Evolutionary conservation across 1,140 invertebrate species (phyloP).

Genomic region (Seison nebaliae): DNA sequence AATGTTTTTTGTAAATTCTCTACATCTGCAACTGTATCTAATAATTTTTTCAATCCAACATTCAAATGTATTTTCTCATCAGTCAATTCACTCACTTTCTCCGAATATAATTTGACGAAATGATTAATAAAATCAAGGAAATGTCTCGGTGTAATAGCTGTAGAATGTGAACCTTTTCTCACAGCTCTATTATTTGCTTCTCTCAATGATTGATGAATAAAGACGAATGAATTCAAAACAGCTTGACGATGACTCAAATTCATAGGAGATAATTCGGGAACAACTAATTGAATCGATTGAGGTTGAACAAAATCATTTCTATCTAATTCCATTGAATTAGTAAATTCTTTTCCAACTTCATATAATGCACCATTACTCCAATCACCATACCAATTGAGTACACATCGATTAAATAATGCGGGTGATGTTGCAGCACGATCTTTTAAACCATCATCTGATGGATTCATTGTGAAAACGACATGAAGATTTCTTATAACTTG

Average conservation of each 20-base stretch:
- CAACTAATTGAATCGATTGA: neutral
- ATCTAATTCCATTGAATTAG: constrained; percentile 30
- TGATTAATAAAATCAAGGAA: constrained; percentile 99
- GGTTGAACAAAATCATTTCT: constrained; percentile 3
- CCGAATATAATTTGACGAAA: constrained; percentile 65
- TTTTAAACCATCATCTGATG: constrained; percentile 81
- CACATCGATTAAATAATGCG: constrained; percentile 92
- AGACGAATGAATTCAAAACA: constrained; percentile 87
- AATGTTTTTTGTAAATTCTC: constrained; percentile 96
- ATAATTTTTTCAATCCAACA: constrained; percentile 88
- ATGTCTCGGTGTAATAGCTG: constrained; percentile 87
- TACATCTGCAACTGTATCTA: constrained; percentile 94
- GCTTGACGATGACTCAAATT: constrained; percentile 58
- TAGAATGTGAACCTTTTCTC: constrained; percentile 68
- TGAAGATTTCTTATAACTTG: constrained; percentile 77
- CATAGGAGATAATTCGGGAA: neutral
- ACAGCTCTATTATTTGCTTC: constrained; percentile 60
- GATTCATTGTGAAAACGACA: constrained; percentile 99
- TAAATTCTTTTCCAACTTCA: constrained; percentile 45
- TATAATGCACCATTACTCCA: constrained; percentile 90
- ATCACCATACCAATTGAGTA: constrained; percentile 98
- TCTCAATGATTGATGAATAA: constrained; percentile 70
- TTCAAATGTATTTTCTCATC: constrained; percentile 96
- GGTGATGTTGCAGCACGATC: constrained; percentile 91
- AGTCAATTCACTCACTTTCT: constrained; percentile 85